Evolutionary conservation across 2,888 invertebrate species (phyloP).

Genomic region (Papilio protenor): DNA sequence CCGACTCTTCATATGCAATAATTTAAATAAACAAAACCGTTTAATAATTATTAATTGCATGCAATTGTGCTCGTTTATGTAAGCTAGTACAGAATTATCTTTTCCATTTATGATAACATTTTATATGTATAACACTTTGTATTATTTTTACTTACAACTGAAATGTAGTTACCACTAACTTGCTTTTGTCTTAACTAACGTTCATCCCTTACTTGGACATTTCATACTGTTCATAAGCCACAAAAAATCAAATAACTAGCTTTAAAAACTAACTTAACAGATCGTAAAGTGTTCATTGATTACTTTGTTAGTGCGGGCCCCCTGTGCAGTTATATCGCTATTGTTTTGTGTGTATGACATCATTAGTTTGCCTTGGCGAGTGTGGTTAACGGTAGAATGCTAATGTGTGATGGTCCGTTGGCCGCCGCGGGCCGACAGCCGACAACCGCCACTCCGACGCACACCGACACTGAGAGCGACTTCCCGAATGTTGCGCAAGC

Average conservation of each 20-base stretch:
- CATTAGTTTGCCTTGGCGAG: constrained; percentile 67
- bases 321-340: constrained; percentile 49
- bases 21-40: not conserved
- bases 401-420: constrained; percentile 69
- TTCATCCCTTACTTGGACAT: not conserved
- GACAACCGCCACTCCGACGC: constrained; percentile 60
- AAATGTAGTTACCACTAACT: not conserved
- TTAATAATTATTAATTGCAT: not conserved
- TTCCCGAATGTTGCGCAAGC: constrained; percentile 77
- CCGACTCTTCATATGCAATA: not conserved
- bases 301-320: constrained; percentile 10
- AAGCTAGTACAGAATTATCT: not conserved
- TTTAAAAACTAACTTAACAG: constrained; percentile 2
- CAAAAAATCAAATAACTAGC: not conserved
- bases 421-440: constrained; percentile 63
- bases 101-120: not conserved
- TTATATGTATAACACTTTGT: not conserved
- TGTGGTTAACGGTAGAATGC: constrained; percentile 80
- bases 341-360: constrained; percentile 59
- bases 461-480: constrained; percentile 57
- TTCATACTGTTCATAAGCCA: not conserved
- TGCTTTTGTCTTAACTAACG: not conserved
- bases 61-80: not conserved
- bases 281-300: constrained; percentile 26
- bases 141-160: not conserved